phyloP scores from a whole-genome alignment of 37 sponge, comb jelly and placozoan genomes.

The Oscarella lobularis region DNA sequence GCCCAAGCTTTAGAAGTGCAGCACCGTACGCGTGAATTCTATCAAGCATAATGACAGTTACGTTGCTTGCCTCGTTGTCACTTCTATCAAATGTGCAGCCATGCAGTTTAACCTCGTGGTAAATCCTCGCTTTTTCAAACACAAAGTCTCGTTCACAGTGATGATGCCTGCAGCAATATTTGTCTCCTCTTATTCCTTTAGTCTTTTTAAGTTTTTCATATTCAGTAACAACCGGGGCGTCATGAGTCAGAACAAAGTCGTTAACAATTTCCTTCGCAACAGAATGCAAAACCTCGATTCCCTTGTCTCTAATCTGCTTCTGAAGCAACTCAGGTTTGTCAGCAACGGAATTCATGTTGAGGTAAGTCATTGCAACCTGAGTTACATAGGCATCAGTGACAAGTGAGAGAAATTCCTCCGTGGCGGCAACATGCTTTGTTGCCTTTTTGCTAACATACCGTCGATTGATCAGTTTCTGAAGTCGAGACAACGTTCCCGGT shows the following conservation, averaged over 20 bases:
- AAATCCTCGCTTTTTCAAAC: too few species aligned
- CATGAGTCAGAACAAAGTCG: background rate
- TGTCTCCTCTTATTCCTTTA: too few species aligned
- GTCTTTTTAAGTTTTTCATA: too few species aligned
- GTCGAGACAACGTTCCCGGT: background rate
- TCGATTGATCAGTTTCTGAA: background rate
- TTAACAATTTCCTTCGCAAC: background rate
- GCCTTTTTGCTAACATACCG: background rate
- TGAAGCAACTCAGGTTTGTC: background rate
- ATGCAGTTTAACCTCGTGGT: too few species aligned
- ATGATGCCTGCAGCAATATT: too few species aligned
- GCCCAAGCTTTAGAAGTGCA: background rate
- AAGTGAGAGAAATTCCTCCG: background rate
- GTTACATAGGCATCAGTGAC: slow-evolving; percentile 2
- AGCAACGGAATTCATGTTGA: background rate
- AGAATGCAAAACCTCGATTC: too few species aligned
- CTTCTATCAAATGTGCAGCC: too few species aligned
- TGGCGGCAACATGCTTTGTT: background rate
- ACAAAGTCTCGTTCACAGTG: too few species aligned
- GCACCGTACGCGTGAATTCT: background rate
- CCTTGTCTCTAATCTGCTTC: too few species aligned
- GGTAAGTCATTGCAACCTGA: background rate
- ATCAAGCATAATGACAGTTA: too few species aligned
- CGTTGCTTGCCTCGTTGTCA: too few species aligned
- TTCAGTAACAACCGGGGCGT: too few species aligned